Conservation (phyloP, 2,888 invertebrate species). For the Tipula lateralis region DNA sequence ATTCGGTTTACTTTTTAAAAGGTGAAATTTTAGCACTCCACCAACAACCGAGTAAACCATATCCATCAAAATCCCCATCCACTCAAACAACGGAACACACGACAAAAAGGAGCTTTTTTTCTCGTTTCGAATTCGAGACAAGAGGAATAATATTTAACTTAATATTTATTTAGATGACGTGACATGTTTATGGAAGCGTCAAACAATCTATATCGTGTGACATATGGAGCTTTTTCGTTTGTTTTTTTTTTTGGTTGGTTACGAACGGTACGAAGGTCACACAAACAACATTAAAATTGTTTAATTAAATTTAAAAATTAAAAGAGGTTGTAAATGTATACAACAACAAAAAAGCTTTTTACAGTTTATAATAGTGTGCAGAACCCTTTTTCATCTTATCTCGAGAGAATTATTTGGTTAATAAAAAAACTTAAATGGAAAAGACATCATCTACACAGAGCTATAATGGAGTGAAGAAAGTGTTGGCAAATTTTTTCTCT, state of each 20-base stretch:
- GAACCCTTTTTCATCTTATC: background rate
- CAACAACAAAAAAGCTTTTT: slow-evolving; percentile 12
- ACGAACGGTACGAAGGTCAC: background rate
- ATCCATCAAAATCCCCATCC: background rate
- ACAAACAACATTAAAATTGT: background rate
- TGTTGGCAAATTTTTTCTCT: background rate
- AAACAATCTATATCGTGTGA: background rate
- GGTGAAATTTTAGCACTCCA: background rate
- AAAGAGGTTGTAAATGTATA: background rate
- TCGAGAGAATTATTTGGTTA: background rate
- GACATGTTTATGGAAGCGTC: background rate
- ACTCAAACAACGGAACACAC: background rate
- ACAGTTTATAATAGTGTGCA: background rate
- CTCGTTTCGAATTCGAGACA: background rate
- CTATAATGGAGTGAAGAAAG: background rate
- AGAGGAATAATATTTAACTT: background rate
- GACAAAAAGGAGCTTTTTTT: background rate
- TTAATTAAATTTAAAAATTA: background rate
- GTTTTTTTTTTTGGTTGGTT: background rate
- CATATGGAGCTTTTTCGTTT: background rate
- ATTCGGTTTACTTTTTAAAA: background rate
- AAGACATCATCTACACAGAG: background rate
- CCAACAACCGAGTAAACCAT: background rate
- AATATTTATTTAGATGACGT: background rate
- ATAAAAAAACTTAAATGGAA: background rate